Percentiles rank a stretch among this genome's conserved stretches.
Evolutionary conservation across 2,888 invertebrate genomes (phyloP).

Genomic region (Chalcosyrphus nemorum): DNA sequence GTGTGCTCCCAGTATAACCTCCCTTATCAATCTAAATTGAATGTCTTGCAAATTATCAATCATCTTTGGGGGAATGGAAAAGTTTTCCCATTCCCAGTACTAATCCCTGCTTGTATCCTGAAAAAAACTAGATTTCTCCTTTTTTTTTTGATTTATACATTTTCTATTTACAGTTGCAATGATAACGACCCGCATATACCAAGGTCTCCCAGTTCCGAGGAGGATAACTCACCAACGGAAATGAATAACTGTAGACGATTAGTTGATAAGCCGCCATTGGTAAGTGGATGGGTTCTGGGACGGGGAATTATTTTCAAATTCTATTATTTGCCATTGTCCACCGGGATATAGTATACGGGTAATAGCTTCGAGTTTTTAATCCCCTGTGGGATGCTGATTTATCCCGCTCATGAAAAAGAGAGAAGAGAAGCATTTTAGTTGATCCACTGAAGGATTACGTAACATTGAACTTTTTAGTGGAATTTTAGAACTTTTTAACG

Average conservation of each 20-base stretch:
- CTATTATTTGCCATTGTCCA: neutral
- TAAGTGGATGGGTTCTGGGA: slow-evolving; percentile 78
- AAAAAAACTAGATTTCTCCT: neutral
- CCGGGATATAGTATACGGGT: neutral
- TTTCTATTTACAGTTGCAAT: slow-evolving; percentile 71
- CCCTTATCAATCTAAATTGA: slow-evolving; percentile 66
- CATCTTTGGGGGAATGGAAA: slow-evolving; percentile 55
- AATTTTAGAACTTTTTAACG: neutral
- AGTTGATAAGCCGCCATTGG: slow-evolving; percentile 90
- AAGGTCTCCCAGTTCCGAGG: slow-evolving; percentile 87
- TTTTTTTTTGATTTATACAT: slow-evolving; percentile 28
- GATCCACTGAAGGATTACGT: neutral
- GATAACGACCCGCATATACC: slow-evolving; percentile 75
- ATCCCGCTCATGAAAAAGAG: neutral
- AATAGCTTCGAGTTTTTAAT: slow-evolving; percentile 10
- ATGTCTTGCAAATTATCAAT: slow-evolving; percentile 70
- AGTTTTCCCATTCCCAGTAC: slow-evolving; percentile 29
- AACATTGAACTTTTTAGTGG: neutral
- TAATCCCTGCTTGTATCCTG: neutral
- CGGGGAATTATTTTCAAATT: neutral
- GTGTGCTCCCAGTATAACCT: neutral
- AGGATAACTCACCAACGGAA: slow-evolving; percentile 94
- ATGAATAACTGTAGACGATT: slow-evolving; percentile 92
- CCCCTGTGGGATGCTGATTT: slow-evolving; percentile 1
- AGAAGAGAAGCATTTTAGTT: neutral